Base-by-base conservation (phyloP, 2,888 invertebrate genomes). In the Rapana venosa region DNA sequence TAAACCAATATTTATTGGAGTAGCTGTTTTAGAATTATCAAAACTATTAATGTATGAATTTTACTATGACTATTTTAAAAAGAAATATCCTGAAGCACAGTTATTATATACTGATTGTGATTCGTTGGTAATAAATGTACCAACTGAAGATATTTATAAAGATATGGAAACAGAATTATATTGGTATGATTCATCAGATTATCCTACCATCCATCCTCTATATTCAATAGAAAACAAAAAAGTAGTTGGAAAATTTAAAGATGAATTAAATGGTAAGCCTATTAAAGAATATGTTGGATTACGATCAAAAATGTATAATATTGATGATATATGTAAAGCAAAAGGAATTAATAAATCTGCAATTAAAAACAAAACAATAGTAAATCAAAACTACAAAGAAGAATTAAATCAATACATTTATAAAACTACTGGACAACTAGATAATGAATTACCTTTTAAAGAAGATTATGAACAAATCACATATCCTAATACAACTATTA, bases 31-130 rank as follows among this genome's bases (percentile, higher is more conserved):
- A 90, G 91, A 91, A 87, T 91, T 88, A 84, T 88, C 87, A 79
- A 91, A 91, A 87, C 36, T 87, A 87, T 74, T 89, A 88, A 90
- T 91, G 91, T 91, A 91, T 91, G 61, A 90, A 83, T 90, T 90
- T 91, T 91, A 90, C 87, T 90, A 90, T 90, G 86, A 91, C n/a
- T 74, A 81, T n/a, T 32, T 91, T 79, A 90, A 91, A 88, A 47
- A 87, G 47, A 79, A 66, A 66, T 87, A 81, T 66, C 15, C 15
- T 61, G 79, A 56, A 22, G 26, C 17, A 20, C 22, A 83, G 32
- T 6, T 70, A 87, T 36, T 87, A 11, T 56, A 26, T 70, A 11
- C 56, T 32, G 22, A 77, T 87, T 81, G 81, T 58, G 89, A 91
- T 87, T 84, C 84, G 47, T 74, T 88, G 32, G 56, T 91, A 35